Base-by-base conservation (phyloP, 2,888 invertebrate species). In the Andrena fulva region DNA sequence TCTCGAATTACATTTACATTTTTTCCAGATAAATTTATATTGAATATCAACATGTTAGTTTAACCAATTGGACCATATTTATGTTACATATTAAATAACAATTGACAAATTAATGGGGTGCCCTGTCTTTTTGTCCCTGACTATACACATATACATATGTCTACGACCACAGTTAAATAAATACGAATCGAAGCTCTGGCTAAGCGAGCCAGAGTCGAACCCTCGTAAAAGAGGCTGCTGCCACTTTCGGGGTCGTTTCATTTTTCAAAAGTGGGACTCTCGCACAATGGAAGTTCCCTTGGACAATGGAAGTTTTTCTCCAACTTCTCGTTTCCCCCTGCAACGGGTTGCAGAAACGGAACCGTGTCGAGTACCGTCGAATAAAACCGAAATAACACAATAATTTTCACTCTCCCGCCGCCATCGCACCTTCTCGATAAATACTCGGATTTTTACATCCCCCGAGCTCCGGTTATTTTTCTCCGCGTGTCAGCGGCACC, bases 221-320 rank as follows among this genome's bases (percentile, higher is more conserved):
- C 59, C 33, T 64, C 33, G 1, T n/a, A 24, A 42, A 16, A 68
- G 60, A 62, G 60, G 20, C 60, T 60, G 70, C 70, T 24, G 60
- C 60, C 48, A 50, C 60, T 48, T 62, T 24, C 27, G 60, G 16
- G 48, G 42, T 59, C 42, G 70, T 70, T 70, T 70, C 70, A 70
- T 70, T 62, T 71, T 62, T 62, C 60, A 60, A 71, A 71, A 42
- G 42, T 60, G 70, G 59, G 50, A 8, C 70, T 71, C 48, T 31
- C 27, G 50, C 31, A 62, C 70, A 62, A 71, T 71, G 35, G 50
- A 64, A 64, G 63, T 62, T 48, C 68, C 16, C 64, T 50, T 59
- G 64, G 50, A 77, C 63, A 33, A 73, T 59, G 66, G 35, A 66
- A 54, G 52, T 42, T 74, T 78, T 74, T 10, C 67, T 24, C 52